Base-by-base conservation (phyloP, 2,113 vertebrate species). In the Numenius arquata region DNA sequence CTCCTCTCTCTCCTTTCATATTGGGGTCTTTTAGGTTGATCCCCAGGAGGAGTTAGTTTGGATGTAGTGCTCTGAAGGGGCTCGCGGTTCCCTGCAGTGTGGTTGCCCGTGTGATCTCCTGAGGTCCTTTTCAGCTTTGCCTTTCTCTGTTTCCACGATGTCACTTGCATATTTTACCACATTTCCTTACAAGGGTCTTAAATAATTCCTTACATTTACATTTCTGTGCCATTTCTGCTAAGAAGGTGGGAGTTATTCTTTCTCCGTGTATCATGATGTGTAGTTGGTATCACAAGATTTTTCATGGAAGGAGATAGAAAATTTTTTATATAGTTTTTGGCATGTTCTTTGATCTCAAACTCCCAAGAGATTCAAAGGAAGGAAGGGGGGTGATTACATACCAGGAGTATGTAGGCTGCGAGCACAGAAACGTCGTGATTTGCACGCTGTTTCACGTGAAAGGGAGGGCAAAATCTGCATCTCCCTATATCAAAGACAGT, bases 181-280 rank as follows among this genome's bases (percentile, higher is more conserved):
- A 11, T 41, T 62, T 61, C 34, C 47, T 43, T 38, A 15, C 12
- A 13, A 26, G 52, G 29, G 13, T 25, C 56, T 47, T 38, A 55
- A 79, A 22, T 43, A 84, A 34, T 43, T 72, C 55, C 40, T 85
- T 8, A 5, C 20, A 1, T 27, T 19, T 36, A 16, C 12, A 5
- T 53, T 78, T 36, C 41, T 34, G 0, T 32, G 74, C 26, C 14
- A 0, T 36, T 85, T 71, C 43, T 34, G 75, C 76, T 6, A 12
- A 12, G 41, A 40, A 56, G 41, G 36, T 17, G 15, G 17, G 26
- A 45, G 29, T 29, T 63, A 11, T 12, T 68, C 63, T 63, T 34
- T 72, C 32, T 43, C 36, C 0, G 0, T 53, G 67, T 27, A 68
- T 17, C 1, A 2, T 21, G 55, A 2, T 20, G 43, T 8, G 15